These are phyloP conservation scores for Gastrophryne carolinensis DNA, from an alignment of 2,797 vertebrate genomes.

Conservation along the genomic window DNA sequence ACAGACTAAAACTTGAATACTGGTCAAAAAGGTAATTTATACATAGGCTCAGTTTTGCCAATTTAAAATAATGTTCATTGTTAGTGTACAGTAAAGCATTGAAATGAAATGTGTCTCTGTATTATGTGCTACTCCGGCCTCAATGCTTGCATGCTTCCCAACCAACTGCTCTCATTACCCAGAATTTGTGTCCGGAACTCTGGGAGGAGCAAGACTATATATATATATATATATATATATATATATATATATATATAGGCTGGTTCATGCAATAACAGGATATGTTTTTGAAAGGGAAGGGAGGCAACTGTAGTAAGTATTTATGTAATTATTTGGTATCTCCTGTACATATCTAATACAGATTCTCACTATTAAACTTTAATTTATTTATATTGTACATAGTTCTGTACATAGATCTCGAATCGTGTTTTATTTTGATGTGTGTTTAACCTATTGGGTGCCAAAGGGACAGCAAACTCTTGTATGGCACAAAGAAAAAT, in stretches of 20 bases:
- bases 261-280: conserved; percentile 73
- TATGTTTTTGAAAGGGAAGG: conserved; percentile 67
- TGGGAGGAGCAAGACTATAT: conserved; percentile 54
- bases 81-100: conserved; percentile 58
- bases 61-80: conserved; percentile 49
- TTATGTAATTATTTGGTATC: conserved; percentile 99
- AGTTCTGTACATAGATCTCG: conserved; percentile 88
- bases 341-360: conserved; percentile 96
- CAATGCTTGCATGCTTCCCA: conserved; percentile 65
- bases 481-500: conserved; percentile 41
- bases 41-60: conserved; percentile 32
- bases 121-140: conserved; percentile 63
- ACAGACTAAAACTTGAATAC: conserved; percentile 52
- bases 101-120: conserved; percentile 65
- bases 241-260: conserved; percentile 32
- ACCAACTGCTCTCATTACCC: conserved; percentile 55
- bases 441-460: conserved; percentile 56
- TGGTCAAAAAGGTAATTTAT: conserved; percentile 58
- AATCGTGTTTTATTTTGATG: conserved; percentile 65
- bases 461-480: conserved; percentile 21
- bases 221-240: neutral
- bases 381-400: conserved; percentile 98
- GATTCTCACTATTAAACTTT: conserved; percentile 91
- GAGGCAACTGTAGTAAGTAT: conserved; percentile 93
- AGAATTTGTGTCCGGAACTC: conserved; percentile 60